A percentile compares a stretch with the other conserved stretches of the same genome.
Evolutionary conservation across 2,888 invertebrate genomes (phyloP).

Genomic region (Heliconius ismenius): DNA sequence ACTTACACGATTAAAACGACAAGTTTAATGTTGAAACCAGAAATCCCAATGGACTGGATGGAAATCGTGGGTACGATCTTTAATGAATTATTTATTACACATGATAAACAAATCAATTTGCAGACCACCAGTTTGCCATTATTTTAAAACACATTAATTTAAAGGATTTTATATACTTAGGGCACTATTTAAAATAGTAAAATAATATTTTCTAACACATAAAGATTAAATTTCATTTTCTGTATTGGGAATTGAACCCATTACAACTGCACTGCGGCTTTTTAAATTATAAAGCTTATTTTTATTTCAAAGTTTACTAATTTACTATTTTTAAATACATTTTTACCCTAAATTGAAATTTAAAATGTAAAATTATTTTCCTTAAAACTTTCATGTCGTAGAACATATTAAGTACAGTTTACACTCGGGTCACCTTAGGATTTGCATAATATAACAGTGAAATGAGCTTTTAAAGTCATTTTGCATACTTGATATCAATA

Average conservation of each 20-base stretch:
- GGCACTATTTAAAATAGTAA: background rate
- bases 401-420: slow-evolving; percentile 1
- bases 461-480: background rate
- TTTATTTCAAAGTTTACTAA: too few relatives aligned
- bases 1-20: slow-evolving; percentile 11
- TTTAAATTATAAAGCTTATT: too few relatives aligned
- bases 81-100: background rate
- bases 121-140: background rate
- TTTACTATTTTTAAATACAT: background rate
- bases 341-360: background rate
- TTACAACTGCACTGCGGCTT: too few relatives aligned
- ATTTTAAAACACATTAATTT: background rate
- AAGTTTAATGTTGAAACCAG: background rate
- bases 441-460: background rate
- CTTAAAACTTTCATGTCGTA: background rate
- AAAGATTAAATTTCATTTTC: too few relatives aligned
- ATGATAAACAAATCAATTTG: background rate
- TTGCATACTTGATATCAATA: slow-evolving; percentile 18
- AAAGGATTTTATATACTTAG: background rate
- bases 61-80: background rate
- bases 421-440: slow-evolving; percentile 5
- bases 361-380: background rate
- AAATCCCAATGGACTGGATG: background rate
- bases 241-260: too few relatives aligned
- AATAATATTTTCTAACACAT: too few relatives aligned